phyloP scores from a whole-genome alignment of 2,888 invertebrate species.

The Dynastes hyllus region DNA sequence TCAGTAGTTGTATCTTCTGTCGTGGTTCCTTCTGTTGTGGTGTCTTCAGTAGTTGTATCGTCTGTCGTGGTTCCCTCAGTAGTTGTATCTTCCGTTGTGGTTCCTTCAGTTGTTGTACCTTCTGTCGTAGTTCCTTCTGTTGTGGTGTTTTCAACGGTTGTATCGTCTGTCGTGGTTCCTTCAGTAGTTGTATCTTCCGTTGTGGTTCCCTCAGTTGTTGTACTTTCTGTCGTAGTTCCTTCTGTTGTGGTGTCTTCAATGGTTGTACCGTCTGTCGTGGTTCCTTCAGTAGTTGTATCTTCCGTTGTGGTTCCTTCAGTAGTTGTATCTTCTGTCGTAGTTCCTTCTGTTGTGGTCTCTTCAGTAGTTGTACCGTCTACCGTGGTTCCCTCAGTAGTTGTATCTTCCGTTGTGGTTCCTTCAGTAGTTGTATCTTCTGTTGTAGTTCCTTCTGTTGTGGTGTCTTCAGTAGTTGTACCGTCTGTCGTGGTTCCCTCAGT shows the following conservation, averaged over 20 bases:
- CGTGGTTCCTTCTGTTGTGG: background rate
- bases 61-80: background rate
- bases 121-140: background rate
- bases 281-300: background rate
- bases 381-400: background rate
- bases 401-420: background rate
- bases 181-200: background rate
- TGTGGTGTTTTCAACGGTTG: background rate
- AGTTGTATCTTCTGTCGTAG: background rate
- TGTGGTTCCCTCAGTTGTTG: background rate
- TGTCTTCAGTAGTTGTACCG: background rate
- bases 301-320: background rate
- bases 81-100: background rate
- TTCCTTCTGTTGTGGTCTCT: background rate
- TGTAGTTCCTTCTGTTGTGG: background rate
- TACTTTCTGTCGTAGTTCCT: background rate
- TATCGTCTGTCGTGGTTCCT: background rate
- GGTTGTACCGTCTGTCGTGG: background rate
- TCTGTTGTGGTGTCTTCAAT: background rate
- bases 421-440: background rate
- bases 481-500: background rate
- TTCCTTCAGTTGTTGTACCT: background rate
- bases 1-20: background rate
- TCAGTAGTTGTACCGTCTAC: background rate
- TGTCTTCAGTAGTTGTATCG: background rate